Conservation (phyloP, 1,140 invertebrate species). For the Geopemphigus sp. region DNA sequence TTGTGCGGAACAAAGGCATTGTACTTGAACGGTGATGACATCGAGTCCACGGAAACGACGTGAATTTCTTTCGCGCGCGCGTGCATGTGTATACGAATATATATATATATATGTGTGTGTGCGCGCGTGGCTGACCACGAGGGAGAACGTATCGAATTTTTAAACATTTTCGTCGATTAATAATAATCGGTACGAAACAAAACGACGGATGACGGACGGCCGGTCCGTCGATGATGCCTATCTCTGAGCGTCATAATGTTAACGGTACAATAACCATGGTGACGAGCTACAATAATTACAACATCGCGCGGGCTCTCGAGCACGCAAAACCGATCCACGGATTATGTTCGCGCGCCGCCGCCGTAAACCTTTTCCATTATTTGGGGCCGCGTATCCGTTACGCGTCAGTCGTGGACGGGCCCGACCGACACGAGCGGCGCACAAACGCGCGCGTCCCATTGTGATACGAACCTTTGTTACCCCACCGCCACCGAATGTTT, state of each 20-base stretch:
- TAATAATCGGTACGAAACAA: constrained; percentile 34
- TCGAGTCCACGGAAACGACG: too few relatives aligned
- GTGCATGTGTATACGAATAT: too few relatives aligned
- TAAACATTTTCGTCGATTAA: constrained; percentile 32
- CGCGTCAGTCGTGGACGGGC: background rate
- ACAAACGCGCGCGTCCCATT: constrained; percentile 21
- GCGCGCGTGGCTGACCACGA: background rate
- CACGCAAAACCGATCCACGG: constrained; percentile 36
- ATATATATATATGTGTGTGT: too few relatives aligned
- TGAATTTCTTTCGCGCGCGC: too few relatives aligned
- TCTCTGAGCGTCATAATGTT: constrained; percentile 35
- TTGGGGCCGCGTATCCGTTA: constrained; percentile 11
- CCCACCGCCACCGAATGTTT: background rate
- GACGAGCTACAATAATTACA: constrained; percentile 32
- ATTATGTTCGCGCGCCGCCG: constrained; percentile 8
- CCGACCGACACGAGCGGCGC: background rate
- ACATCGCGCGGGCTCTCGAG: constrained; percentile 28
- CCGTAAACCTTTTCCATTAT: constrained; percentile 36
- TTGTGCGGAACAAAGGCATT: too few relatives aligned
- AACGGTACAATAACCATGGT: constrained; percentile 36
- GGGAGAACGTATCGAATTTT: background rate
- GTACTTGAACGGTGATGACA: too few relatives aligned
- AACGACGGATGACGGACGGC: constrained; percentile 1
- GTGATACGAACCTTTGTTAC: constrained; percentile 39
- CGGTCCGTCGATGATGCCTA: constrained; percentile 13